A percentile compares a stretch with the other conserved stretches of the same genome.
phyloP scores from a whole-genome alignment of 2,888 invertebrate species.

The Acrobasis consociella region DNA sequence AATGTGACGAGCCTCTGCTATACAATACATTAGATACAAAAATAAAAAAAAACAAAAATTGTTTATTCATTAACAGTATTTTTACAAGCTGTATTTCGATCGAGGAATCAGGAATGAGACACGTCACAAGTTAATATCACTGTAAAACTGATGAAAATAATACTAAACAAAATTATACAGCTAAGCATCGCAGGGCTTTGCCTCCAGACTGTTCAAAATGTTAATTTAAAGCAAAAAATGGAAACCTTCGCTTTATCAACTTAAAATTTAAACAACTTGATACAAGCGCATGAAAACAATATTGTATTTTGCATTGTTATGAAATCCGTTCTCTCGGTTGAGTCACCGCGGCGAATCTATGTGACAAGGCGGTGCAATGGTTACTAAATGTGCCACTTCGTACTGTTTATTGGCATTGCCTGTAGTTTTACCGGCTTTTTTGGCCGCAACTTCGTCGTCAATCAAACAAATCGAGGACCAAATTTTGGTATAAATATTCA shows the following conservation, averaged over 20 bases:
- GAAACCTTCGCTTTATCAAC: neutral
- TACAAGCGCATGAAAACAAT: neutral
- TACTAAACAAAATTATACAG: too few relatives aligned
- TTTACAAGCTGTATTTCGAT: too few relatives aligned
- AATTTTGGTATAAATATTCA: too few relatives aligned
- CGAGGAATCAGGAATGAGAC: neutral
- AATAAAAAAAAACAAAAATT: too few relatives aligned
- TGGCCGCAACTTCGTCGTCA: too few relatives aligned
- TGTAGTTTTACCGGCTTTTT: too few relatives aligned
- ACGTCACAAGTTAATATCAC: neutral
- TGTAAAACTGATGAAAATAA: neutral
- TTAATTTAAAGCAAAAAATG: too few relatives aligned
- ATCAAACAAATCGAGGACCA: too few relatives aligned
- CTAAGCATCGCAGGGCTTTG: too few relatives aligned
- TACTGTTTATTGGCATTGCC: neutral
- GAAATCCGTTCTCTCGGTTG: constrained; percentile 9
- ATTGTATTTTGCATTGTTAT: constrained; percentile 10
- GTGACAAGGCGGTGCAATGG: constrained; percentile 8
- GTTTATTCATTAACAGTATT: too few relatives aligned
- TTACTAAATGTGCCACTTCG: neutral
- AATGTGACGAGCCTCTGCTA: neutral
- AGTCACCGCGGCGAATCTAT: constrained; percentile 12
- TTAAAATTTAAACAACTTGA: neutral
- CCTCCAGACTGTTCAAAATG: too few relatives aligned
- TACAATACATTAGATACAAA: neutral